phyloP scores from a whole-genome alignment of 2,888 invertebrate species.

The Hydrotaea diabolus region DNA sequence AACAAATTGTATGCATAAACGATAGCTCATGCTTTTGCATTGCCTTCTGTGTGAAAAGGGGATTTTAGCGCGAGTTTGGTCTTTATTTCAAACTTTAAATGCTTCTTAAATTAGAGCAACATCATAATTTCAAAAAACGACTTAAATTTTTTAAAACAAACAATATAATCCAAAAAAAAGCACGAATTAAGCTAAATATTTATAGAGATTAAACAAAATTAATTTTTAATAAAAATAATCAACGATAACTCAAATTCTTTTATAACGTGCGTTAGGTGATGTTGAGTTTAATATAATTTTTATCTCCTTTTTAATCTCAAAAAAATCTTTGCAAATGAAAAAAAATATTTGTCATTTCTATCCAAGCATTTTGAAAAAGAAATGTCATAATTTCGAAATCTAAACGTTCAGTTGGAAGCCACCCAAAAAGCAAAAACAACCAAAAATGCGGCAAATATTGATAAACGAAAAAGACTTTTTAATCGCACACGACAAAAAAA shows the following conservation, averaged over 20 bases:
- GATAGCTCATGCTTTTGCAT: no score
- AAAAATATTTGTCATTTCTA: neutral
- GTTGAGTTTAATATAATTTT: neutral
- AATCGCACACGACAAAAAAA: neutral
- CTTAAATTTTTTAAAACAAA: no score
- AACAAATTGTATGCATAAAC: no score
- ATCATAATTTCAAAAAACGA: no score
- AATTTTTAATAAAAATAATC: neutral
- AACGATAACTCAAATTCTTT: neutral
- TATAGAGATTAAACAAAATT: neutral
- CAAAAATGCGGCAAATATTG: neutral
- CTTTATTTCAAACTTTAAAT: no score
- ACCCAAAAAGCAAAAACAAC: neutral
- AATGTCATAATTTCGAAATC: constrained; percentile 33
- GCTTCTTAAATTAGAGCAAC: no score
- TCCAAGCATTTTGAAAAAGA: constrained; percentile 47
- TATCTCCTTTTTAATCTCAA: neutral
- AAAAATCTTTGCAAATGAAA: no score
- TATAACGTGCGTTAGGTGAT: neutral
- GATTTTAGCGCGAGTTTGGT: no score
- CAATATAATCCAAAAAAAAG: no score
- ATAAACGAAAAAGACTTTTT: neutral
- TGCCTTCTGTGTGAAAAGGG: neutral
- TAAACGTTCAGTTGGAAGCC: neutral
- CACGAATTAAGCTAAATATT: no score